A percentile compares a stretch with the other conserved stretches of the same genome.
These are phyloP conservation scores for Noctua comes DNA, from an alignment of 2,888 invertebrate genomes.

Conservation along the genomic window DNA sequence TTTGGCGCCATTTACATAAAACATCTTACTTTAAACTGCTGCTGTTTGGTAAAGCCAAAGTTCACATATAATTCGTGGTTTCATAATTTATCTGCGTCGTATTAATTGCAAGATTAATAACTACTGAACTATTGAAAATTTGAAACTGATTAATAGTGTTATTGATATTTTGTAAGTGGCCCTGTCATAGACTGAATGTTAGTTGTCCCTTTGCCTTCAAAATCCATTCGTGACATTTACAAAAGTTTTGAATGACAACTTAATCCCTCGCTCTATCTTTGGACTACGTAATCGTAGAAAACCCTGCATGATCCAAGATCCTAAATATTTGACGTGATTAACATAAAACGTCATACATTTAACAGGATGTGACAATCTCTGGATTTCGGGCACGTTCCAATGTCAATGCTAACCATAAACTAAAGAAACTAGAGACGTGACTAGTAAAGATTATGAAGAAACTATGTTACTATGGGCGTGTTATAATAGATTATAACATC, in stretches of 20 bases:
- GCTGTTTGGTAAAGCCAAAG: conserved; percentile 34
- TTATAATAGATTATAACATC: not conserved
- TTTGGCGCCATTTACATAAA: conserved; percentile 64
- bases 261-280: conserved; percentile 13
- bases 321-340: conserved; percentile 41
- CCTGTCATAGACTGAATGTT: conserved; percentile 17
- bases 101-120: conserved; percentile 38
- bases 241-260: conserved; percentile 13
- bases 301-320: conserved; percentile 3
- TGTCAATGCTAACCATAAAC: conserved; percentile 67
- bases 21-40: conserved; percentile 31
- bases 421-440: conserved; percentile 64
- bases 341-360: conserved; percentile 42
- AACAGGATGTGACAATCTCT: conserved; percentile 64
- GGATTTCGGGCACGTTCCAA: conserved; percentile 67
- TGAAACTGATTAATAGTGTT: conserved; percentile 37
- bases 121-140: conserved; percentile 21
- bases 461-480: conserved; percentile 39
- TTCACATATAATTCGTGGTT: conserved; percentile 34
- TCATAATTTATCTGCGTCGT: conserved; percentile 17
- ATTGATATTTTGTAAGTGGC: conserved; percentile 17
- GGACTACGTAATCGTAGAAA: conserved; percentile 12
- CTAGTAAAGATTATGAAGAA: conserved; percentile 54
- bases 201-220: conserved; percentile 14
- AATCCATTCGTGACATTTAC: conserved; percentile 18